phyloP scores from a whole-genome alignment of 2,888 invertebrate species.

The Adineta ricciae region DNA sequence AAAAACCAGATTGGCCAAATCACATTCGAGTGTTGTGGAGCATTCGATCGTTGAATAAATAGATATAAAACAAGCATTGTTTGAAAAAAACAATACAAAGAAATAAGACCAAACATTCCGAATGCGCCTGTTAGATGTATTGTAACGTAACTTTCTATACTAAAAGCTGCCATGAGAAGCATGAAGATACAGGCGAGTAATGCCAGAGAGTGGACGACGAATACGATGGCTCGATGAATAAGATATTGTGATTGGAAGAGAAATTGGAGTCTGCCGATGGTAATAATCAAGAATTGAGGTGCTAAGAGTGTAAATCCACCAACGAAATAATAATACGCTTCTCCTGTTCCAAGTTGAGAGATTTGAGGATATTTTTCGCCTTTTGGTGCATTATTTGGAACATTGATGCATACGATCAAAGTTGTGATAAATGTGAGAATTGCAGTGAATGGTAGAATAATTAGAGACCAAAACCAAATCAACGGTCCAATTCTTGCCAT shows the following conservation, averaged over 20 bases:
- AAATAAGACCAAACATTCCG: neutral
- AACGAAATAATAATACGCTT: neutral
- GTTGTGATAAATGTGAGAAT: neutral
- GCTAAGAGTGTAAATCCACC: neutral
- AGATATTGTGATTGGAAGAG: neutral
- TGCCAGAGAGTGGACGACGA: neutral
- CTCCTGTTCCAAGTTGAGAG: neutral
- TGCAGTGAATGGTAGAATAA: neutral
- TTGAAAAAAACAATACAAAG: neutral
- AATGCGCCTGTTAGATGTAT: neutral
- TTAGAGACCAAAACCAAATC: neutral
- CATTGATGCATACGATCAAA: neutral
- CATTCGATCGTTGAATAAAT: neutral
- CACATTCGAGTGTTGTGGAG: neutral
- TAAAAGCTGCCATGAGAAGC: neutral
- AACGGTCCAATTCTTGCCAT: neutral
- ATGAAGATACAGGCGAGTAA: neutral
- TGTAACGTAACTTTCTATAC: neutral
- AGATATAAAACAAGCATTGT: neutral
- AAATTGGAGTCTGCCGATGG: neutral
- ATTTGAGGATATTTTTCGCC: neutral
- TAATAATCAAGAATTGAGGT: neutral
- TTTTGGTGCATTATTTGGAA: neutral
- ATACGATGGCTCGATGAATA: neutral
- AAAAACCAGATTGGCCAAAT: neutral